These are phyloP conservation scores for Etheostoma perlongum DNA, from an alignment of 2,797 vertebrate species.

Conservation along the genomic window DNA sequence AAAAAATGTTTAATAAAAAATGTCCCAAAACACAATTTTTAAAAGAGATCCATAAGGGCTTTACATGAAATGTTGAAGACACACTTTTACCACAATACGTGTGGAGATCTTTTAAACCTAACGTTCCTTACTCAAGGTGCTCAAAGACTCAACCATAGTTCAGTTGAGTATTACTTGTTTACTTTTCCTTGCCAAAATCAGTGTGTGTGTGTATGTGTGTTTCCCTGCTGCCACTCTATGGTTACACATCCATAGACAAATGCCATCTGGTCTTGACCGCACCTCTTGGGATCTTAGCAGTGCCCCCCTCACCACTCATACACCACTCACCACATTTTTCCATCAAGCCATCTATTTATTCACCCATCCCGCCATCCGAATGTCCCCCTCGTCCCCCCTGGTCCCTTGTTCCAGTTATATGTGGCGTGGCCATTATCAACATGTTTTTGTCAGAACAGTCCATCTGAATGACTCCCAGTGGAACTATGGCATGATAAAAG, in stretches of 20 bases:
- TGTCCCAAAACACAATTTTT: not conserved
- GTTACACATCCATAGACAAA: constrained; percentile 34
- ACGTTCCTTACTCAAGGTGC: not conserved
- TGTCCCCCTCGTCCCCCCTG: not conserved
- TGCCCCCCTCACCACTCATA: constrained; percentile 16
- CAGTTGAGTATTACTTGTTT: not conserved
- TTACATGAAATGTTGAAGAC: not conserved
- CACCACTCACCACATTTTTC: constrained; percentile 14
- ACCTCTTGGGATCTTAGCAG: constrained; percentile 45
- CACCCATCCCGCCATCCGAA: constrained; percentile 30
- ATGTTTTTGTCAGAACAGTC: constrained; percentile 48
- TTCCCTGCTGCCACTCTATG: constrained; percentile 14
- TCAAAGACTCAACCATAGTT: not conserved
- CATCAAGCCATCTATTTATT: constrained; percentile 42
- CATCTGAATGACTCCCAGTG: constrained; percentile 49
- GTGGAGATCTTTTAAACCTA: not conserved
- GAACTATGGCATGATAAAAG: constrained; percentile 53
- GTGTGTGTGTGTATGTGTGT: not conserved
- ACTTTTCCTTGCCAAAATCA: not conserved
- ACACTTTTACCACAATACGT: too few relatives aligned
- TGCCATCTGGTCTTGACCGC: constrained; percentile 60
- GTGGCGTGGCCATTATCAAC: constrained; percentile 54
- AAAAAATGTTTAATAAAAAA: not conserved
- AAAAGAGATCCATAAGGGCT: not conserved
- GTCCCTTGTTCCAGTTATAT: constrained; percentile 16